Evolutionary conservation across 1,140 invertebrate genomes (phyloP), one percentile per base, ranked within the genome.

Genomic region (Doryteuthis pealeii): DNA sequence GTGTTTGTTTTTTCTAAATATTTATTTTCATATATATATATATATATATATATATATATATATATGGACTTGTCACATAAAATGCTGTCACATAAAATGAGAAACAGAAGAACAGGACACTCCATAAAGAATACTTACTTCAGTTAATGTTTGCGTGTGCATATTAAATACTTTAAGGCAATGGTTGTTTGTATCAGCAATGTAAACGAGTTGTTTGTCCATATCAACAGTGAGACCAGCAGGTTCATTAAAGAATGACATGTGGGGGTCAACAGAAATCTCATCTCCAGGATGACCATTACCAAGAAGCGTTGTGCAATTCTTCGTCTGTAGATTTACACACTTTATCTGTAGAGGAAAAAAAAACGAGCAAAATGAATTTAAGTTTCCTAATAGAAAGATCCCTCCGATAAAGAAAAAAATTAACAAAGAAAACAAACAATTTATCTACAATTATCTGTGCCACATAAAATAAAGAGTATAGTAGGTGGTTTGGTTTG

Each of bases 151-250:
- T 22, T 77, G 71, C 12, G 74, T 72, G 22, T 71, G 73, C 33
- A 88, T 76, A 79, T 89, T 79, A 18, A 89, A 82, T 74, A 91
- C 74, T 89, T 92, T 91, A 43, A 98, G 91, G 43, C 83, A 84
- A 87, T 97, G 94, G 85, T 96, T 95, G 85, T 98, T 98, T 6
- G 96, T 97, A 85, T 97, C 95, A 0, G 94, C 92, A 66, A 97
- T 89, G 81, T 93, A 94, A 8, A 97, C 85, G 70, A 78, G 40
- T 30, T 78, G 69, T 8, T 76, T 87, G 85, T 75, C 90, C 89
- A 15, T 70, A 78, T 90, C 91, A 18, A 92, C 80, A 77, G 91
- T 92, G 6, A 97, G 82, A 0, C 95, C 95, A 70, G 93, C 92
- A 0, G 96, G 96, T 89, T 97, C 96, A 83, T 93, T 92, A 22